Conservation (phyloP, 2,113 vertebrate species). For the Thryonomys swinderianus region DNA sequence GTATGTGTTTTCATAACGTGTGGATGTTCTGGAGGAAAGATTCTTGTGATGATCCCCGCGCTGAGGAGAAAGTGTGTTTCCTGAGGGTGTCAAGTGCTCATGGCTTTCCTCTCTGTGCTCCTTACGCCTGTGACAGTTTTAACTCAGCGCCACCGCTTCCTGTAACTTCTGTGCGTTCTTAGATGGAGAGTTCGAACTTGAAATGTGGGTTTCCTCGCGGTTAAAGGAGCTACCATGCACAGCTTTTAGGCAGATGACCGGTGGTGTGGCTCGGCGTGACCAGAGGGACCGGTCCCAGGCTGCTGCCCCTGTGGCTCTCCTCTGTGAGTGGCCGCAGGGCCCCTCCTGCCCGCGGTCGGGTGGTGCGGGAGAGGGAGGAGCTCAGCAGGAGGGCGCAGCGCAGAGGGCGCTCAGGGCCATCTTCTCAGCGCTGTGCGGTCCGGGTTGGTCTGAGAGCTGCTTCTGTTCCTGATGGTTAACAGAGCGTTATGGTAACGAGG, state of each 20-base stretch:
- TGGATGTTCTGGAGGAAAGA: not conserved
- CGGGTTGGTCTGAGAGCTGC: slow-evolving; percentile 1
- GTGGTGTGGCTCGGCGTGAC: not conserved
- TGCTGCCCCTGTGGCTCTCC: not conserved
- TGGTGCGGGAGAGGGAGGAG: not conserved
- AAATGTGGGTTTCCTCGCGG: not conserved
- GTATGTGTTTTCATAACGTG: slow-evolving; percentile 9
- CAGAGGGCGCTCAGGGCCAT: not conserved
- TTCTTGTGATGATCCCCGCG: not conserved
- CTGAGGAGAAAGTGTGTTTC: not conserved
- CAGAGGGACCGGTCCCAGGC: not conserved
- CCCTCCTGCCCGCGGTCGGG: not conserved
- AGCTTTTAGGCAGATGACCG: not conserved
- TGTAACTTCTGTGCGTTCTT: not conserved
- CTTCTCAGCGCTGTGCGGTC: not conserved
- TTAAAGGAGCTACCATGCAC: not conserved
- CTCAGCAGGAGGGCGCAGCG: not conserved
- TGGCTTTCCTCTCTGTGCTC: not conserved
- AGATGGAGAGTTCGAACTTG: not conserved
- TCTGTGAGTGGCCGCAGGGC: not conserved
- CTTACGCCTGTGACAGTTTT: not conserved
- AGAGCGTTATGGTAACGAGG: not conserved
- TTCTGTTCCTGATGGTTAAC: not conserved
- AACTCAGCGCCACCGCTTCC: not conserved
- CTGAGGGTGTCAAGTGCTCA: not conserved